Evolutionary conservation across 2,797 vertebrate species (phyloP), one percentile per base, ranked within the genome.

Genomic region (Fistularia tabacaria): DNA sequence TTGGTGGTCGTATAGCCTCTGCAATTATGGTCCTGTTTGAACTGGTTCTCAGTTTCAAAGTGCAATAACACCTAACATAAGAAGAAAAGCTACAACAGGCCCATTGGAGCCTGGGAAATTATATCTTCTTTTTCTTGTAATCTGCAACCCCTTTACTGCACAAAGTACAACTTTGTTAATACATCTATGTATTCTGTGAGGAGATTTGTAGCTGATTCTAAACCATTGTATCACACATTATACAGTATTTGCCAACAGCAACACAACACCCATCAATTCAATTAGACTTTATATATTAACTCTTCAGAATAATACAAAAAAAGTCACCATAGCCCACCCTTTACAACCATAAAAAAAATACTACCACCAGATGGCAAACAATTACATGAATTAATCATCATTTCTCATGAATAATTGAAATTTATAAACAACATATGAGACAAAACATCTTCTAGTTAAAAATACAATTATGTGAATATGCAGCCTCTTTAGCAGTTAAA

Each of bases 41-140:
- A 84, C 80, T 80, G 77, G 85, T 86, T 79, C 85, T 84, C 53
- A 62, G 81, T 90, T 90, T 83, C 85, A 87, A 84, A 84, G 82
- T 51, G 77, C 67, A 85, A 76, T 75, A 87, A 83, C 73, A 81
- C 74, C 81, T 80, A 57, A 77, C 62, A 66, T 64, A 76, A 80
- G 87, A 89, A 81, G 76, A 87, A 86, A 84, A 83, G 69, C 71
- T 76, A 63, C 70, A 13, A 7, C 49, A 62, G 59, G 61, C 66
- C 68, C 58, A 59, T 46, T 9, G 48, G 54, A 61, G 52, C 65
- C 62, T 10, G 7, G 36, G 14, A 43, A 71, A 41, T 4, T 52
- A 62, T 36, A 8, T 54, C 45, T 77, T 14, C 51, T 40, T 12
- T 38, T 47, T 50, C 54, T 9, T 36, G 6, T 42, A 6, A 25